Evolutionary conservation across 2,888 invertebrate genomes (phyloP), one percentile per base, ranked within the genome.

Genomic region (Sabatieria punctata): DNA sequence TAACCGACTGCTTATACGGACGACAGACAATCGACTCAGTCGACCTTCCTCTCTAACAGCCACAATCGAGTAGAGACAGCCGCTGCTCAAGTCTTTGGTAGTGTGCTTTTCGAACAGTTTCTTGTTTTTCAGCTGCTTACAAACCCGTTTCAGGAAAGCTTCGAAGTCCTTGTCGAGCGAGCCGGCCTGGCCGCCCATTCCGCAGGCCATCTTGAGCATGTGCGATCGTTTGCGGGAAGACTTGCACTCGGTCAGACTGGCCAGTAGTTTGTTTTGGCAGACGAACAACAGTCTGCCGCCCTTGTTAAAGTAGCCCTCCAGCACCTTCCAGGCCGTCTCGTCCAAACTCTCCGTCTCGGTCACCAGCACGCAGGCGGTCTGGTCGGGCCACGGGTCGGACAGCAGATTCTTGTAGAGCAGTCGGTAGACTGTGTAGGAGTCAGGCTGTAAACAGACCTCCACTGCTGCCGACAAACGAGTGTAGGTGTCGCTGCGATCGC

Each of bases 211-310:
- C 27, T 50, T 51, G n/a, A 57, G 48, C 19, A 55, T 22, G 13
- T 30, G 18, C 21, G 51, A 52, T 35, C 60, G 56, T 41, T 60
- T 51, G 40, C 56, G 57, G 13, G 53, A 49, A 6, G 59, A 56
- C 27, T 57, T 53, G 41, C 55, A 54, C 18, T 51, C 49, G 2
- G 59, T 55, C 22, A 63, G 50, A 35, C 53, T 55, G 4, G 60
- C 54, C n/a, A 64, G 51, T 23, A 63, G 51, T 2, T 52, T 51
- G 49, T 63, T 64, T 46, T 61, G 63, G 36, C 62, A 64, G 1
- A 63, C 53, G 49, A 63, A 63, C 18, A 63, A 52, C 4, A 64
- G 53, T 45, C 60, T 60, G 6, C 63, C 63, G 26, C 58, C 38
- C 6, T 38, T 21, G 6, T 21, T 13, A 21, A 38, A 38, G n/a